Evolutionary conservation across 2,113 vertebrate species (phyloP).

Genomic region (Pygoscelis antarcticus): DNA sequence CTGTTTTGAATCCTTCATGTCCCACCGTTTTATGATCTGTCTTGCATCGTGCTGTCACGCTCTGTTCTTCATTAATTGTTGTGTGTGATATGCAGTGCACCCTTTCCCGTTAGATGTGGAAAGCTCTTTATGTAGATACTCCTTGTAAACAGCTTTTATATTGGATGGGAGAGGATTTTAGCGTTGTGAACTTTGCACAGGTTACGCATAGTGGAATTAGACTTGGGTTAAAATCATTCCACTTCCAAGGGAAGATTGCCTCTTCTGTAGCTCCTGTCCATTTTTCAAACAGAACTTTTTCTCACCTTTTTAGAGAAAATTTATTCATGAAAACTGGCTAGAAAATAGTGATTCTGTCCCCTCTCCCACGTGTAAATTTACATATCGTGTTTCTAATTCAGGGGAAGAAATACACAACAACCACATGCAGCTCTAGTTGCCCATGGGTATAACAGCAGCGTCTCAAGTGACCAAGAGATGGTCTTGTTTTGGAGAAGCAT

Average conservation of each 20-base stretch:
- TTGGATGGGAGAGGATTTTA: not conserved
- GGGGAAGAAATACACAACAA: not conserved
- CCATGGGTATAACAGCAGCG: not conserved
- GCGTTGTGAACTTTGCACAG: not conserved
- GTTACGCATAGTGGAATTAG: not conserved
- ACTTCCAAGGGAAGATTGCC: not conserved
- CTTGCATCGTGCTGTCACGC: conserved; percentile 39
- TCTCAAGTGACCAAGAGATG: not conserved
- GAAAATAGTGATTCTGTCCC: not conserved
- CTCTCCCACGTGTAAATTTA: not conserved
- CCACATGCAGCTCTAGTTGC: not conserved
- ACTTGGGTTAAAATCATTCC: not conserved
- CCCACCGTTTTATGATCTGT: conserved; percentile 12
- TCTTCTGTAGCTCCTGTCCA: not conserved
- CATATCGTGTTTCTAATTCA: not conserved
- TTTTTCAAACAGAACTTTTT: not conserved
- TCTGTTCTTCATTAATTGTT: conserved; percentile 36
- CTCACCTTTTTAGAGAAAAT: not conserved
- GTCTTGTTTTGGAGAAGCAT: not conserved
- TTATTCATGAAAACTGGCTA: not conserved
- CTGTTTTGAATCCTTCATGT: conserved; percentile 43
- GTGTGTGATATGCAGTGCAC: not conserved
- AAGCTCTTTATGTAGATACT: not conserved
- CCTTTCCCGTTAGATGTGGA: not conserved
- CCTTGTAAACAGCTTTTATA: not conserved